Evolutionary conservation across 2,113 vertebrate species (phyloP).

Genomic region (Elaphurus davidianus): DNA sequence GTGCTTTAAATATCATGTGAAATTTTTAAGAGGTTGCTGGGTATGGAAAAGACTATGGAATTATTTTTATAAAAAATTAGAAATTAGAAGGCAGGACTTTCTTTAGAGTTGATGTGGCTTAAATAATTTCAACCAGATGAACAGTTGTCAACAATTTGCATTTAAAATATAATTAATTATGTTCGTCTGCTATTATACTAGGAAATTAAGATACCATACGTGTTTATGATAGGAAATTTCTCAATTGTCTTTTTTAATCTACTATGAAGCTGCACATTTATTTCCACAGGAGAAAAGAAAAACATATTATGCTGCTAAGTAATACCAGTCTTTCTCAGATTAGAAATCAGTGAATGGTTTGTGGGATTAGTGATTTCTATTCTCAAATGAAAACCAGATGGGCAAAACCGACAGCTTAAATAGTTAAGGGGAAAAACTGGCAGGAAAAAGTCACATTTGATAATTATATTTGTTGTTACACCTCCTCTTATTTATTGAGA

Average conservation of each 20-base stretch:
- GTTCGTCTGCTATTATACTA: slow-evolving; percentile 50
- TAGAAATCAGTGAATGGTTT: slow-evolving; percentile 72
- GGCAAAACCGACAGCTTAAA: slow-evolving; percentile 61
- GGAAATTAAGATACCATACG: slow-evolving; percentile 70
- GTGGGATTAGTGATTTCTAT: slow-evolving; percentile 77
- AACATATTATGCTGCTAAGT: slow-evolving; percentile 70
- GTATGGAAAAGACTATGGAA: slow-evolving; percentile 42
- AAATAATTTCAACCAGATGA: slow-evolving; percentile 72
- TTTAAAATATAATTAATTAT: slow-evolving; percentile 73
- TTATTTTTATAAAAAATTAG: slow-evolving; percentile 42
- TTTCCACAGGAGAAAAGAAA: slow-evolving; percentile 73
- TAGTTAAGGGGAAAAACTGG: slow-evolving; percentile 55
- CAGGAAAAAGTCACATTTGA: slow-evolving; percentile 66
- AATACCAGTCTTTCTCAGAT: slow-evolving; percentile 77
- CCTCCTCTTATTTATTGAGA: slow-evolving; percentile 61
- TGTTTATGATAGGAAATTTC: slow-evolving; percentile 73
- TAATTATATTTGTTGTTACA: slow-evolving; percentile 72
- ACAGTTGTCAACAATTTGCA: slow-evolving; percentile 68
- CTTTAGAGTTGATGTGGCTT: slow-evolving; percentile 59
- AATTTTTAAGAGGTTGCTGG: slow-evolving; percentile 52
- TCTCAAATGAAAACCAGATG: slow-evolving; percentile 81
- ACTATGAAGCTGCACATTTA: slow-evolving; percentile 68
- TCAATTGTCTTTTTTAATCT: slow-evolving; percentile 75
- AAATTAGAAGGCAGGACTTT: slow-evolving; percentile 50
- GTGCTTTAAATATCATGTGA: slow-evolving; percentile 64